phyloP scores from a whole-genome alignment of 2,797 vertebrate species.

The Eulemur mongoz region DNA sequence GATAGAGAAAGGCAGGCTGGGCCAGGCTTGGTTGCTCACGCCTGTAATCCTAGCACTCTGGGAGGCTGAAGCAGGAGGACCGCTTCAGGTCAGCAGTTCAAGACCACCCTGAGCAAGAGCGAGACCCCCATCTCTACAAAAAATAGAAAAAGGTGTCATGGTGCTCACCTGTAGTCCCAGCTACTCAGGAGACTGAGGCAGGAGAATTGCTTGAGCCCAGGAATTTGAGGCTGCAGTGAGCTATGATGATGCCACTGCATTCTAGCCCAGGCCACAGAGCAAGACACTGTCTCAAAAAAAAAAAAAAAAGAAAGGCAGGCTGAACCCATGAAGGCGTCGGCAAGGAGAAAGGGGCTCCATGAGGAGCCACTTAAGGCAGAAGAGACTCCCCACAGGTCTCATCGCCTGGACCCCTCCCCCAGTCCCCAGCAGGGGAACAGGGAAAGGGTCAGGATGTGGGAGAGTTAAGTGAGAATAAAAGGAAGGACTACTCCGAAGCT shows the following conservation, averaged over 20 bases:
- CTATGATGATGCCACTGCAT: neutral
- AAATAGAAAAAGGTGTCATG: neutral
- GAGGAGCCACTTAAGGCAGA: neutral
- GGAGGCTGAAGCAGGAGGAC: neutral
- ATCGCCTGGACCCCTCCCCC: neutral
- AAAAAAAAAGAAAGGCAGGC: neutral
- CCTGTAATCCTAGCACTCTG: neutral
- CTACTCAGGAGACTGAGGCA: neutral
- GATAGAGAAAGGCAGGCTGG: neutral
- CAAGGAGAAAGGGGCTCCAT: neutral
- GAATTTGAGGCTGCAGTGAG: neutral
- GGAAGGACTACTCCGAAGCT: neutral
- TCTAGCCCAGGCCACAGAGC: neutral
- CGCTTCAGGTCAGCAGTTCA: neutral
- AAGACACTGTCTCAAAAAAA: neutral
- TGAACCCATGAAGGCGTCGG: fast-evolving
- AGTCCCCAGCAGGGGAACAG: fast-evolving
- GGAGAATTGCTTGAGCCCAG: neutral
- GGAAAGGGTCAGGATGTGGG: fast-evolving
- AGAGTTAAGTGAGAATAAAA: neutral
- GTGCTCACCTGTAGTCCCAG: neutral
- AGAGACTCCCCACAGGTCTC: neutral
- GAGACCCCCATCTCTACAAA: neutral
- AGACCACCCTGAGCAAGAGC: neutral
- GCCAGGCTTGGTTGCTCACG: neutral